Evolutionary conservation across 2,888 invertebrate genomes (phyloP), one percentile per base, ranked within the genome.

Genomic region (Nematopogon swammerdamellus): DNA sequence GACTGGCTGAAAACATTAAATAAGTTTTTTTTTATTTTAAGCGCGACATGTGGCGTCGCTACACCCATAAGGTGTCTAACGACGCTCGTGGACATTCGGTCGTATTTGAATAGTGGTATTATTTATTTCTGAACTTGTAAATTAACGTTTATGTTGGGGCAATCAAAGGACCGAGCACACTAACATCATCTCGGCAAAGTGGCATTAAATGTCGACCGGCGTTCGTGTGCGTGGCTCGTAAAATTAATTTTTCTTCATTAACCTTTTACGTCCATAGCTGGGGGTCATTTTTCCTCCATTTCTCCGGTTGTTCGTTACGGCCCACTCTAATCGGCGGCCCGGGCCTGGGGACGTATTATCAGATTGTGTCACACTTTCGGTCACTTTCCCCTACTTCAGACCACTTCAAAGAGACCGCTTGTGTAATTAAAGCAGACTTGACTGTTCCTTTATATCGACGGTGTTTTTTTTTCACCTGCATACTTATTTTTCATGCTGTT

Each of bases 291-390:
- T 42, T 42, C 44, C 19, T 45, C 47, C 50, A 50, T 50, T 50
- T 48, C 44, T 50, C 46, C 43, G 49, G 29, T 43, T 46, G 36
- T 36, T 36, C 36, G 36, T 14, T 36, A 36, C 36, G 36, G 6
- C 46, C 44, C 43, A 44, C 44, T 45, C 49, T 44, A 44, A 30
- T 29, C 60, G 60, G 64, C 62, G 65, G 62, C n/a, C n/a, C n/a
- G n/a, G n/a, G n/a, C n/a, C n/a, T n/a, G 63, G 63, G 64, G 61
- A 59, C 62, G 65, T 65, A 70, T 70, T 73, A 74, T 74, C 71
- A 68, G 70, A 73, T 74, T 72, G 64, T 67, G 75, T 74, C 74
- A 75, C 75, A 75, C 71, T 73, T 68, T 63, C 58, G 59, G 65
- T 69, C 69, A 14, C 36, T 36, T 36, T 36, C 3, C 36, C 36